Base-by-base conservation (phyloP, 2,113 vertebrate species). In the Dipodomys spectabilis region DNA sequence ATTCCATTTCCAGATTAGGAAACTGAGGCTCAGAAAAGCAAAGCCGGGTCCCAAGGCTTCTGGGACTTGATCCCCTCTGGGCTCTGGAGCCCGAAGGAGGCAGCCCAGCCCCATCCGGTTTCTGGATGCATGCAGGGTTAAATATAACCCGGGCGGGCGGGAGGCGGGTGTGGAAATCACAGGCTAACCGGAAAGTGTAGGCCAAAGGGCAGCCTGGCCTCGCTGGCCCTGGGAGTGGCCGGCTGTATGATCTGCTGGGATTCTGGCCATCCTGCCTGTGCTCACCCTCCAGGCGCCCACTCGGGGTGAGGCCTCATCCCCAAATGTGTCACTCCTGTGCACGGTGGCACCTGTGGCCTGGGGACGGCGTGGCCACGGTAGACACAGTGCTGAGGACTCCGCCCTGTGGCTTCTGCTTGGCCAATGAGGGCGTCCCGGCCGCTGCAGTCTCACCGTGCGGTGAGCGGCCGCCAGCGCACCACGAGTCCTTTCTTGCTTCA, bases 381-480 rank as follows among this genome's bases (percentile, higher is more conserved):
- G 7, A 25, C 27, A 3, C 60, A 19, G 3, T 1, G 69, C 7
- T 0, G 10, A 9, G 60, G 39, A 13, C 6, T 71, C 13, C 18
- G 7, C 32, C 30, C 5, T 0, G 45, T 7, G 45, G 45, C 2
- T 64, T 16, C 5, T 1, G 1, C 64, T 28, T 2, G 4, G 39
- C 11, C 53, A 44, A 0, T 2, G 11, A 0, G n/a, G 78, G 16
- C 22, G 27, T 12, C 16, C 15, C 53, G 12, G 2, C 53, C 11
- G 2, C 53, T 15, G 62, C 62, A 64, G 62, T 20, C 1, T 16
- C 39, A 1, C 2, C 0, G 6, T 0, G 0, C 28, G 19, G 39
- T 6, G 39, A 39, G 39, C 39, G 39, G 39, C 5, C 39, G 3
- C 39, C 39, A 39, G 39, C 39, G 39, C 39, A 39, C 39, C 39